Conservation (phyloP, 2,113 vertebrate species). For the Scomber colias region DNA sequence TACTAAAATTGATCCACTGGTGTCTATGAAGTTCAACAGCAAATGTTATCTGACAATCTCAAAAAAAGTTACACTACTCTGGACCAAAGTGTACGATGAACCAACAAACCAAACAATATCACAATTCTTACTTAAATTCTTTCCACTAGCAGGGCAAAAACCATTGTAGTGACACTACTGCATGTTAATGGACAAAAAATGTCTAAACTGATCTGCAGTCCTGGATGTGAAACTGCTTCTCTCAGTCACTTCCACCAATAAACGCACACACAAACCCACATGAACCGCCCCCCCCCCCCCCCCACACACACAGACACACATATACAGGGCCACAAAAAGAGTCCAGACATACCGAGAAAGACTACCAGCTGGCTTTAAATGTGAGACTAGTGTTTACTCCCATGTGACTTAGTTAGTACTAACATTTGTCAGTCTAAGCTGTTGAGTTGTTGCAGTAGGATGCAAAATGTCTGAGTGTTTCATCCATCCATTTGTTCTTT, state of each 20-base stretch:
- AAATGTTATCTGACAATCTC: too few relatives aligned
- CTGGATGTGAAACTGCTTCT: neutral
- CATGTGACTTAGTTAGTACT: neutral
- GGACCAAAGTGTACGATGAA: too few relatives aligned
- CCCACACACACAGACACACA: neutral
- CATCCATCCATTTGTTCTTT: neutral
- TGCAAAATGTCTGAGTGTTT: neutral
- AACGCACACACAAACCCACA: neutral
- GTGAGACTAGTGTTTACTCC: neutral
- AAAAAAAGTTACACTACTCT: too few relatives aligned
- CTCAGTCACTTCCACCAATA: neutral
- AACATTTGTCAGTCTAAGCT: too few relatives aligned
- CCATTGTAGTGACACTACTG: neutral
- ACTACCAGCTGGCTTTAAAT: slow-evolving; percentile 5
- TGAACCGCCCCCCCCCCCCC: neutral
- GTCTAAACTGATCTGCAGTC: neutral
- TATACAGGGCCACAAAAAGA: neutral
- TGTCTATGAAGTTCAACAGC: too few relatives aligned
- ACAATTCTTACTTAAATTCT: neutral
- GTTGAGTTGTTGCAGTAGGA: neutral
- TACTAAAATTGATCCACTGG: neutral
- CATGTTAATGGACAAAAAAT: neutral
- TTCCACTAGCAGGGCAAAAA: neutral
- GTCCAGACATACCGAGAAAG: neutral
- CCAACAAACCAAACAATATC: neutral